phyloP scores from a whole-genome alignment of 1,140 invertebrate species.

The Pinna nobilis region DNA sequence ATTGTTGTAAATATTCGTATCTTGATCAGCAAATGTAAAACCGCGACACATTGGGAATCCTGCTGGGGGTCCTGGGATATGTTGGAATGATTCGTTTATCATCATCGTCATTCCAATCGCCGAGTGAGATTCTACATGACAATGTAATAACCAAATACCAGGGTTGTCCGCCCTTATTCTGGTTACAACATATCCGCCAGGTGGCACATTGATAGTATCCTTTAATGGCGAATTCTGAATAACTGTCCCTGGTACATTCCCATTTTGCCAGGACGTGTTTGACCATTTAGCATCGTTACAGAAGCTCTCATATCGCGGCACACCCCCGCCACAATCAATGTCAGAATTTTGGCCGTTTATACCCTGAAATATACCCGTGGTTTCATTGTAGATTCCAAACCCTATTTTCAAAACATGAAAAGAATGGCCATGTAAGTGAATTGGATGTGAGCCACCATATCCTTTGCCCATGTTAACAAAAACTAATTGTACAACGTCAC shows the following conservation, averaged over 20 bases:
- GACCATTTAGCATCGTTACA: constrained; percentile 61
- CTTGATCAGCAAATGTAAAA: constrained; percentile 32
- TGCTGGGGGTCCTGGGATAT: constrained; percentile 39
- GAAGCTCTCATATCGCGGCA: constrained; percentile 37
- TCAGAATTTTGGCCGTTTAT: constrained; percentile 50
- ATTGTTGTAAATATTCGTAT: background rate
- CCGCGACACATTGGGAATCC: constrained; percentile 53
- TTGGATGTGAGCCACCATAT: constrained; percentile 79
- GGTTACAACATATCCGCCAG: constrained; percentile 81
- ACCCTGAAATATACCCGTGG: constrained; percentile 65
- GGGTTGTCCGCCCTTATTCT: constrained; percentile 86
- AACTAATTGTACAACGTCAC: constrained; percentile 57
- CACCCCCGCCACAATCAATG: constrained; percentile 52
- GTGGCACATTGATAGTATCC: constrained; percentile 84
- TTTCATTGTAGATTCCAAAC: constrained; percentile 51
- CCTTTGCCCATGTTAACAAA: constrained; percentile 77
- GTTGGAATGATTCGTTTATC: constrained; percentile 61
- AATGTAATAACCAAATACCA: constrained; percentile 69
- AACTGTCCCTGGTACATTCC: constrained; percentile 56
- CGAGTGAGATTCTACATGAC: constrained; percentile 65
- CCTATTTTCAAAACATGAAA: constrained; percentile 82
- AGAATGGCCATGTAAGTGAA: constrained; percentile 85
- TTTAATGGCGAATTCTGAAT: constrained; percentile 80
- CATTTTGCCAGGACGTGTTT: constrained; percentile 53
- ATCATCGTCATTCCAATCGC: constrained; percentile 64